Conservation (phyloP, 2,113 vertebrate species). For the Ciconia stormi region DNA sequence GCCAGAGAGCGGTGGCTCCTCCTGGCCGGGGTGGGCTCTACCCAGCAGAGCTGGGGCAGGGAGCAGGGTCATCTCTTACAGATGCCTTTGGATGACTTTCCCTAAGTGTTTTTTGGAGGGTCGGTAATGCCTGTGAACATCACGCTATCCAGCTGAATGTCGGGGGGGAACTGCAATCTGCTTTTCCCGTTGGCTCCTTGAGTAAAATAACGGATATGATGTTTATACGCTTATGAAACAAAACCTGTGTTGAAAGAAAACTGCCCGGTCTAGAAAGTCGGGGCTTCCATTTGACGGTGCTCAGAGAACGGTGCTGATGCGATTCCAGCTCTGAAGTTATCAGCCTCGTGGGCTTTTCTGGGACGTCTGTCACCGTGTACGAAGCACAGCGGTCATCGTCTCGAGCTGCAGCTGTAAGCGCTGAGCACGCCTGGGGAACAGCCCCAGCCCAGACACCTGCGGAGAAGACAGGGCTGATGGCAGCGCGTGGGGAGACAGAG, state of each 20-base stretch:
- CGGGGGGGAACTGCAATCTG: background rate
- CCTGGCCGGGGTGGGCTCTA: background rate
- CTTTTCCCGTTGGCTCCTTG: background rate
- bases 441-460: background rate
- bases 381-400: rapidly evolving
- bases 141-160: background rate
- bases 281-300: background rate
- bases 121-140: background rate
- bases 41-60: background rate
- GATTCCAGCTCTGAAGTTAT: background rate
- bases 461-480: background rate
- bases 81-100: background rate
- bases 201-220: background rate
- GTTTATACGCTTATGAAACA: background rate
- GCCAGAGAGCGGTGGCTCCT: background rate
- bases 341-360: background rate
- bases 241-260: background rate
- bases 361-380: background rate
- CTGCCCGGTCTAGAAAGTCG: background rate
- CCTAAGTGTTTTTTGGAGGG: background rate
- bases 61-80: no score
- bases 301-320: background rate
- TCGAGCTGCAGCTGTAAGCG: background rate
- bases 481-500: rapidly evolving
- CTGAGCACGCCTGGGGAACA: background rate